Evolutionary conservation across 2,113 vertebrate genomes (phyloP).

Genomic region (Daboia siamensis): DNA sequence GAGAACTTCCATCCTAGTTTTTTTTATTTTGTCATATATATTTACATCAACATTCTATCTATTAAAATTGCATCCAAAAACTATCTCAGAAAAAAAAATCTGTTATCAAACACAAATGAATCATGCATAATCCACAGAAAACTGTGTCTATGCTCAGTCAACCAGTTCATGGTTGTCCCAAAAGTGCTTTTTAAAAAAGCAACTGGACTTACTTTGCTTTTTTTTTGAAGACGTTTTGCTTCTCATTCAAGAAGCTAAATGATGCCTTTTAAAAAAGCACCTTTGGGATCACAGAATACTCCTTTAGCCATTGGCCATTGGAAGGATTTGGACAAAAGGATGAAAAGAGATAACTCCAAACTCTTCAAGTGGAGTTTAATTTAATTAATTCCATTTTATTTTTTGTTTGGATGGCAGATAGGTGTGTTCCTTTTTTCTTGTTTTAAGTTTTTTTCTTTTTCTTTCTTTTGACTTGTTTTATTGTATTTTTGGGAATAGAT

Average conservation of each 20-base stretch:
- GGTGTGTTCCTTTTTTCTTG: neutral
- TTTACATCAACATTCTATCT: neutral
- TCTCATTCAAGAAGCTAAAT: neutral
- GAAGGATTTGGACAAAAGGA: neutral
- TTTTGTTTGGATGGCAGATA: neutral
- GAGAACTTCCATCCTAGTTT: neutral
- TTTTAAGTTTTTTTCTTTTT: neutral
- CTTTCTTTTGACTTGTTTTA: neutral
- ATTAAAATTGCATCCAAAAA: neutral
- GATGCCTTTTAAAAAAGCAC: neutral
- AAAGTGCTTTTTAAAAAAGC: neutral
- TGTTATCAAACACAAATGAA: neutral
- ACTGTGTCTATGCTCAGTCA: neutral
- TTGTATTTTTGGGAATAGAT: neutral
- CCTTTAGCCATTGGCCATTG: neutral
- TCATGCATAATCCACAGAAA: neutral
- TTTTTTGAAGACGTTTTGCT: neutral
- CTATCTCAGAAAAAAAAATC: neutral
- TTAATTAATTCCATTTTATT: neutral
- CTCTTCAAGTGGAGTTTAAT: neutral
- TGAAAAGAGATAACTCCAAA: neutral
- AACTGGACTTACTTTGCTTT: neutral
- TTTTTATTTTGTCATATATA: neutral
- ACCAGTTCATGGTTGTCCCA: neutral
- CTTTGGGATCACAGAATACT: neutral